phyloP scores from a whole-genome alignment of 2,797 vertebrate genomes.

The Micrastur ruficollis region DNA sequence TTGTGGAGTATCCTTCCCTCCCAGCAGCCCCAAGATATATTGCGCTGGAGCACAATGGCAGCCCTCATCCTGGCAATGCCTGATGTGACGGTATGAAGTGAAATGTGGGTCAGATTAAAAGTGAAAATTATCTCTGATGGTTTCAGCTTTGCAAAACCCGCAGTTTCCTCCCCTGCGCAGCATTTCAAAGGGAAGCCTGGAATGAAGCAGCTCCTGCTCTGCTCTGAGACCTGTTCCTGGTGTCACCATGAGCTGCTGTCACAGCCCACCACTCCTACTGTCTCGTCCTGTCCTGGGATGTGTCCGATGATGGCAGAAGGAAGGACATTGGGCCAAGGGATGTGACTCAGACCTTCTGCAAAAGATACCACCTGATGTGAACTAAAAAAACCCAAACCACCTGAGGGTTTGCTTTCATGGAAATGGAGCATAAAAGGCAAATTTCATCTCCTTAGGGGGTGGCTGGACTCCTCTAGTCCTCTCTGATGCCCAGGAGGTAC shows the following conservation, averaged over 20 bases:
- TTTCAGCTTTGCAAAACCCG: neutral
- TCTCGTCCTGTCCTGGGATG: accelerated
- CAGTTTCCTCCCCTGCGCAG: accelerated
- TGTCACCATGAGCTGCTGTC: neutral
- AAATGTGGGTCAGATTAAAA: neutral
- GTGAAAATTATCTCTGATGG: neutral
- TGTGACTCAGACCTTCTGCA: neutral
- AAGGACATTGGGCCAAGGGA: accelerated
- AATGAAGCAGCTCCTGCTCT: neutral
- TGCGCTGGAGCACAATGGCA: accelerated
- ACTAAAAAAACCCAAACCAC: neutral
- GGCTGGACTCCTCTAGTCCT: neutral
- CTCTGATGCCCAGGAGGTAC: neutral
- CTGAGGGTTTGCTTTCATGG: neutral
- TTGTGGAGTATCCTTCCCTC: neutral
- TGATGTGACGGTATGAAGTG: accelerated
- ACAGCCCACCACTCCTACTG: neutral
- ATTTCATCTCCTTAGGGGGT: neutral
- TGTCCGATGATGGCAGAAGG: neutral
- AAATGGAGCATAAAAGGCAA: neutral
- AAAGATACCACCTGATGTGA: neutral
- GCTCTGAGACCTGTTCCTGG: neutral
- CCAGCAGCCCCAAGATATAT: neutral
- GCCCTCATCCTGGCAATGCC: neutral
- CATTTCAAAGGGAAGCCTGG: neutral